Evolutionary conservation across 2,797 vertebrate species (phyloP).

Genomic region (Scyliorhinus canicula): DNA sequence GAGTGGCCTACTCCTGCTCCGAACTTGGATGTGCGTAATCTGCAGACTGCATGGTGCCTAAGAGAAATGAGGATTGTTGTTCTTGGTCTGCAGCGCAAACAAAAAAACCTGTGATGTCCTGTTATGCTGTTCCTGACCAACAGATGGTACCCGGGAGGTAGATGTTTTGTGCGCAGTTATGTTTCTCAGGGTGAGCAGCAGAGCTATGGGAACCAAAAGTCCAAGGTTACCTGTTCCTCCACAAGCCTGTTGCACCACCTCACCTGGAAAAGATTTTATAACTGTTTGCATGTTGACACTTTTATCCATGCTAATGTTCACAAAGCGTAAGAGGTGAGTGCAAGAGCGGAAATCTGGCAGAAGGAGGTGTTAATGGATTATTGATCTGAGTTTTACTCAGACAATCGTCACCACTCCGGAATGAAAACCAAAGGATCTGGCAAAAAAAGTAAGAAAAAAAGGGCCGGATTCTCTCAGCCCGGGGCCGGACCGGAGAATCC

Average conservation of each 20-base stretch:
- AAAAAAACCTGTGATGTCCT: not conserved
- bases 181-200: not conserved
- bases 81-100: not conserved
- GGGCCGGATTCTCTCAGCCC: too few species aligned
- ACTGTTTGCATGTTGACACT: not conserved
- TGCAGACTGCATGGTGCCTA: not conserved
- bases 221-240: not conserved
- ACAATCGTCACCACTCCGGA: not conserved
- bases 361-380: not conserved
- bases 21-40: too few species aligned
- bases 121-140: not conserved
- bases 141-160: not conserved
- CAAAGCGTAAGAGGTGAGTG: not conserved
- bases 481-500: too few species aligned
- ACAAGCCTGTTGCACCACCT: not conserved
- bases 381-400: not conserved
- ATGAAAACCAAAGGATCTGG: not conserved
- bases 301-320: not conserved
- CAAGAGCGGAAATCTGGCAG: not conserved
- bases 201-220: not conserved
- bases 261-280: not conserved
- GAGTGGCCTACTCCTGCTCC: too few species aligned
- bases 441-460: not conserved
- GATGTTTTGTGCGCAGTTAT: not conserved
- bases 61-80: not conserved